Evolutionary conservation across 92 coral and sea anemone species (phyloP).

Genomic region (Umimayanthus chanpuru): DNA sequence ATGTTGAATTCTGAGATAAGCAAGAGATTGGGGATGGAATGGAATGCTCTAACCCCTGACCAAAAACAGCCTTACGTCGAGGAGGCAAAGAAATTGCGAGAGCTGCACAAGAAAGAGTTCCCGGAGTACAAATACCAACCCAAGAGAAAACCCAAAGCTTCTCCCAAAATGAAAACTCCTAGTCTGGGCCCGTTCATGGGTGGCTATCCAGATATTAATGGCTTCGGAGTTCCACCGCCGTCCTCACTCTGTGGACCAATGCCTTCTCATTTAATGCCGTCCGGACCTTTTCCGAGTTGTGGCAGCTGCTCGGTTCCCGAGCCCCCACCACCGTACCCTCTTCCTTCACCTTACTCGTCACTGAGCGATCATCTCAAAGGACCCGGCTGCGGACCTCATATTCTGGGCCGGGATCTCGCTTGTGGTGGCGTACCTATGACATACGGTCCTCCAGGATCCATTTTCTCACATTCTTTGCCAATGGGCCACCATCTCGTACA

Average conservation of each 20-base stretch:
- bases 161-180: constrained; percentile 83
- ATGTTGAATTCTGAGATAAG: constrained; percentile 99
- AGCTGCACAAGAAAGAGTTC: constrained; percentile 94
- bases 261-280: constrained; percentile 77
- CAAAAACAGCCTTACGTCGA: constrained; percentile 95
- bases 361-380: constrained; percentile 68
- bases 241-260: constrained; percentile 76
- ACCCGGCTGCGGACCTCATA: constrained; percentile 65
- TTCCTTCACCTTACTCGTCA: constrained; percentile 76
- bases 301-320: constrained; percentile 78
- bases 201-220: constrained; percentile 80
- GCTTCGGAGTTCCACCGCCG: constrained; percentile 81
- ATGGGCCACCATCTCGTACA: constrained; percentile 81
- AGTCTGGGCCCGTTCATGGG: constrained; percentile 75
- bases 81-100: constrained; percentile 92
- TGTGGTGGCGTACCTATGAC: constrained; percentile 74
- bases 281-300: constrained; percentile 74
- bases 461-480: constrained; percentile 71
- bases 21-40: constrained; percentile 93
- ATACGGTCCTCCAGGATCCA: constrained; percentile 72
- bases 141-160: constrained; percentile 86
- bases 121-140: constrained; percentile 99
- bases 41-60: constrained; percentile 92
- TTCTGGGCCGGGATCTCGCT: constrained; percentile 70
- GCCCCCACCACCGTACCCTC: constrained; percentile 85